A percentile compares a stretch with the other conserved stretches of the same genome.
Conservation (phyloP, 2,888 invertebrate genomes). For the Endomychus coccineus region DNA sequence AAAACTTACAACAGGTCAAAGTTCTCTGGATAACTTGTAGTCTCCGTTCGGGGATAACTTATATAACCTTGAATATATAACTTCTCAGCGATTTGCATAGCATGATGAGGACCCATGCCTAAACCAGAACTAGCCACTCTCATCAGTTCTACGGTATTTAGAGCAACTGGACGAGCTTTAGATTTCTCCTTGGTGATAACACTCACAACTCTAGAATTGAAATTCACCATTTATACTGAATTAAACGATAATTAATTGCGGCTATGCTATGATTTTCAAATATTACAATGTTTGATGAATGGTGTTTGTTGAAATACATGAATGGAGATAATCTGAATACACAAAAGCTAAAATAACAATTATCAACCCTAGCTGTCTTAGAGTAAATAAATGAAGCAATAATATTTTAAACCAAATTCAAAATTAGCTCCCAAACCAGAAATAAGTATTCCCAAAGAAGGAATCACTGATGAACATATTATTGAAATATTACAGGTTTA, state of each 20-base stretch:
- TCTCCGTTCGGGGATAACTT: slow-evolving; percentile 97
- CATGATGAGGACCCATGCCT: slow-evolving; percentile 87
- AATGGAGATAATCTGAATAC: too few species aligned
- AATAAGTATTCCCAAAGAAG: too few species aligned
- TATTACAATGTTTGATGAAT: neutral
- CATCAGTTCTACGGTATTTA: slow-evolving; percentile 97
- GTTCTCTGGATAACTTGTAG: slow-evolving; percentile 91
- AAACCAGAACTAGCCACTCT: slow-evolving; percentile 84
- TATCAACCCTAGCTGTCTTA: too few species aligned
- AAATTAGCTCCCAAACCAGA: too few species aligned
- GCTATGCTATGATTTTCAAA: slow-evolving; percentile 3
- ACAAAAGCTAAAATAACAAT: too few species aligned
- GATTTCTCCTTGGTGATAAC: slow-evolving; percentile 78
- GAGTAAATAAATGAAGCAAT: too few species aligned
- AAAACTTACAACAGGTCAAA: slow-evolving; percentile 73
- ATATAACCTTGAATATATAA: slow-evolving; percentile 96
- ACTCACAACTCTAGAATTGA: slow-evolving; percentile 57
- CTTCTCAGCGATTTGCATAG: slow-evolving; percentile 86
- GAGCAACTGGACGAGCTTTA: slow-evolving; percentile 79
- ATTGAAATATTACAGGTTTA: too few species aligned
- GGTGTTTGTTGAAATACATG: slow-evolving; percentile 1
- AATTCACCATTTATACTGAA: neutral
- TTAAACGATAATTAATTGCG: slow-evolving; percentile 3
- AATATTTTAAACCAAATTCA: too few species aligned
- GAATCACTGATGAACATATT: too few species aligned